phyloP scores from a whole-genome alignment of 2,113 vertebrate genomes.

The Kryptolebias marmoratus region DNA sequence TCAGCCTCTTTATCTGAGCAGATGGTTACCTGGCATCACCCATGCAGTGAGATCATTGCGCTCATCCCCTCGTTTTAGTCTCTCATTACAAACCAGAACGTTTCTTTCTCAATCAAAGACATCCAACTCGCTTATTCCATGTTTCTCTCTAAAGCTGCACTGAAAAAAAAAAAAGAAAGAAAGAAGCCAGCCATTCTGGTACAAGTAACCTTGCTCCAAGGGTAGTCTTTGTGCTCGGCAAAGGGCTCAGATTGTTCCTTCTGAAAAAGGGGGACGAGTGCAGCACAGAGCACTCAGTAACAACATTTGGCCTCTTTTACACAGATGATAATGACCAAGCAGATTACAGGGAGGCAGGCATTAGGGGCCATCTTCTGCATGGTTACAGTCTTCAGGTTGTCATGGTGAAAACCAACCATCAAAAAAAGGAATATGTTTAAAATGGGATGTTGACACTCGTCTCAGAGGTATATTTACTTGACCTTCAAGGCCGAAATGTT shows the following conservation, averaged over 20 bases:
- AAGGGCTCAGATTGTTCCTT: slow-evolving; percentile 57
- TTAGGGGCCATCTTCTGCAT: slow-evolving; percentile 44
- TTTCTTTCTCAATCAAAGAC: slow-evolving; percentile 48
- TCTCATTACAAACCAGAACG: slow-evolving; percentile 32
- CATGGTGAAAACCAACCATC: slow-evolving; percentile 43
- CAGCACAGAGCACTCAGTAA: slow-evolving; percentile 48
- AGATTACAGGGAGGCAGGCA: slow-evolving; percentile 58
- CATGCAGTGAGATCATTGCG: slow-evolving; percentile 53
- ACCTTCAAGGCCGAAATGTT: slow-evolving; percentile 60
- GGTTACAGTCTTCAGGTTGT: slow-evolving; percentile 54
- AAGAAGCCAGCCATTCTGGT: slow-evolving; percentile 41
- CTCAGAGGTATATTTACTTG: slow-evolving; percentile 46
- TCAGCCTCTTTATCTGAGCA: slow-evolving; percentile 59
- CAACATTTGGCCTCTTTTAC: slow-evolving; percentile 65
- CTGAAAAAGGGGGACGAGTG: slow-evolving; percentile 45
- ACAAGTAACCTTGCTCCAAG: slow-evolving; percentile 73
- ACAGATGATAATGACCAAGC: slow-evolving; percentile 61
- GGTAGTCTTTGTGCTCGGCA: slow-evolving; percentile 65
- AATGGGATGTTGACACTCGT: slow-evolving; percentile 5
- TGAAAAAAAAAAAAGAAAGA: slow-evolving; percentile 17
- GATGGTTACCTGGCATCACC: slow-evolving; percentile 76
- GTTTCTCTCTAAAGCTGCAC: slow-evolving; percentile 44
- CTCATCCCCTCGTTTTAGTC: slow-evolving; percentile 26
- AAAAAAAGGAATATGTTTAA: slow-evolving; percentile 11
- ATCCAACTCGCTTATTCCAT: slow-evolving; percentile 31